Conservation (phyloP, 2,797 vertebrate genomes). For the Paedocypris micromegethes region DNA sequence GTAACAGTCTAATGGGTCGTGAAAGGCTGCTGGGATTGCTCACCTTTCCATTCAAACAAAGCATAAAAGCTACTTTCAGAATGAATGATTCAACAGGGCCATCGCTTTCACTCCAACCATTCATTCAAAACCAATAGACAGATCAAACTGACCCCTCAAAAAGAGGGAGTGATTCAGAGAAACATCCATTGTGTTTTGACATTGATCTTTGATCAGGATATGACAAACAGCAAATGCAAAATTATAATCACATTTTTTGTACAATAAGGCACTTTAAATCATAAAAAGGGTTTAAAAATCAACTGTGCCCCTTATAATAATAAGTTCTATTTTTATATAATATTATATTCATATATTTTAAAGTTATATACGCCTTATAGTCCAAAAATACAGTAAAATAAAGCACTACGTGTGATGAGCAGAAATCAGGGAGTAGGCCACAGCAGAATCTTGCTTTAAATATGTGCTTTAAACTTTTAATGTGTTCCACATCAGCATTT, state of each 20-base stretch:
- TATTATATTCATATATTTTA: too few relatives aligned
- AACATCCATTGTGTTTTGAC: constrained; percentile 6
- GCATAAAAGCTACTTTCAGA: constrained; percentile 25
- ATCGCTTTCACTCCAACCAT: constrained; percentile 31
- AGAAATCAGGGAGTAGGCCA: constrained; percentile 11
- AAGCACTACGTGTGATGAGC: too few relatives aligned
- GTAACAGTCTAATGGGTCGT: constrained; percentile 26
- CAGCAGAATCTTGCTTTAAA: constrained; percentile 26
- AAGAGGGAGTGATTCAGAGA: background rate
- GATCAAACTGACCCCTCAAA: constrained; percentile 15
- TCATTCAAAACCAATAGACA: constrained; percentile 23
- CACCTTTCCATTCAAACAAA: constrained; percentile 31
- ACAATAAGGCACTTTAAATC: background rate
- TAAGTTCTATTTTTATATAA: too few relatives aligned
- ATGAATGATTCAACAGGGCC: constrained; percentile 41
- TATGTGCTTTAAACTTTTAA: constrained; percentile 35
- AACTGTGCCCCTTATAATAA: too few relatives aligned
- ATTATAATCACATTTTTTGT: background rate
- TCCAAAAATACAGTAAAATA: too few relatives aligned
- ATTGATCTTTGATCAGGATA: background rate
- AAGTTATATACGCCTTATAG: too few relatives aligned
- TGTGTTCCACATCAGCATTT: constrained; percentile 26
- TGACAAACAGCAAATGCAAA: background rate
- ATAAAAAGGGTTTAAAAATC: too few relatives aligned
- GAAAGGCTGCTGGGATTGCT: constrained; percentile 19